Percentiles rank a stretch among this genome's conserved stretches.
Conservation (phyloP, 1,140 invertebrate species). For the Micrasema longulum region DNA sequence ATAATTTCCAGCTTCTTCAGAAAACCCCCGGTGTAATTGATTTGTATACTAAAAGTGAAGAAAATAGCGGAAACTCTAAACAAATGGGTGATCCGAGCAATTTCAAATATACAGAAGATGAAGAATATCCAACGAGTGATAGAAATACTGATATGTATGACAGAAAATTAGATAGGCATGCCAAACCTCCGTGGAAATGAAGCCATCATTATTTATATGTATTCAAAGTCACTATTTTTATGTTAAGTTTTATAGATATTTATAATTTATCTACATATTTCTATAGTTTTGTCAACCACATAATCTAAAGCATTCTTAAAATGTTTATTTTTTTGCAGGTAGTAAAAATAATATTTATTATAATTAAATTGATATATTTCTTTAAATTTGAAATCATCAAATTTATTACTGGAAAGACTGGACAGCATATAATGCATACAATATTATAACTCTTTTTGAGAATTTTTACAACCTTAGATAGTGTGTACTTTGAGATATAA, state of each 20-base stretch:
- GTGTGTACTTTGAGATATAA: too few species aligned
- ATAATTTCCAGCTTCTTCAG: slow-evolving; percentile 58
- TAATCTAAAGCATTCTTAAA: too few species aligned
- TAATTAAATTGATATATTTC: too few species aligned
- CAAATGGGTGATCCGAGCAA: slow-evolving; percentile 4
- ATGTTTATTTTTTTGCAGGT: too few species aligned
- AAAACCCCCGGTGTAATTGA: slow-evolving; percentile 57
- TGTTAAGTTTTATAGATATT: slow-evolving; percentile 21
- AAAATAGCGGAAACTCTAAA: slow-evolving; percentile 4
- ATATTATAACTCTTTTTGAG: too few species aligned
- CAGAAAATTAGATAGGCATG: slow-evolving; percentile 46
- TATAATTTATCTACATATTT: slow-evolving; percentile 2
- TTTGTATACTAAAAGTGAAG: slow-evolving; percentile 23
- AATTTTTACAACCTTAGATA: too few species aligned
- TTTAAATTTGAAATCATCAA: too few species aligned
- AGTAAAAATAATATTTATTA: too few species aligned
- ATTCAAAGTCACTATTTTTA: slow-evolving; percentile 11
- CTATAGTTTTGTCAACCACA: too few species aligned
- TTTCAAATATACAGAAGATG: slow-evolving; percentile 24
- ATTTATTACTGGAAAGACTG: too few species aligned
- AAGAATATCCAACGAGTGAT: slow-evolving; percentile 51
- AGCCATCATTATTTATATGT: neutral
- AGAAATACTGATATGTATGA: slow-evolving; percentile 30
- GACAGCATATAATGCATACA: too few species aligned
- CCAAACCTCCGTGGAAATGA: slow-evolving; percentile 61